Evolutionary conservation across 2,888 invertebrate genomes (phyloP).

Genomic region (Plutella xylostella): DNA sequence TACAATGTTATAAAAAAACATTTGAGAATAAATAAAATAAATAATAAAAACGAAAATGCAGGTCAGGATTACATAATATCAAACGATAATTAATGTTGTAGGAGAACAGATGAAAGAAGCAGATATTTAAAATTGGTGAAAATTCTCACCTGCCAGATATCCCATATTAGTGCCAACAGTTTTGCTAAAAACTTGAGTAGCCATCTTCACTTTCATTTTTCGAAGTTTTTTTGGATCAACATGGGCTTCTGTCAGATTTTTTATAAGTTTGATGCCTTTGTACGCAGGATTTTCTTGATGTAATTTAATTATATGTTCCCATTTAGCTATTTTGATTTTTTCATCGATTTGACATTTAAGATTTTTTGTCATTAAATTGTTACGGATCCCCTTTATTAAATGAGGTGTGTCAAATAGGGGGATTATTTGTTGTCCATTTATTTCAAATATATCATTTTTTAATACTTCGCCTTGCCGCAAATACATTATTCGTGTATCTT

Average conservation of each 20-base stretch:
- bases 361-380: slow-evolving; percentile 15
- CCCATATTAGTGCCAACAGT: slow-evolving; percentile 9
- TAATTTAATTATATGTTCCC: slow-evolving; percentile 11
- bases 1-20: too few relatives aligned
- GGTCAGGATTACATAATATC: too few relatives aligned
- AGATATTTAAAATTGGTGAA: too few relatives aligned
- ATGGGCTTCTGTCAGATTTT: slow-evolving; percentile 15
- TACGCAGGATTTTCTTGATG: slow-evolving; percentile 11
- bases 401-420: slow-evolving; percentile 16
- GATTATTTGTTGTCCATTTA: slow-evolving; percentile 10
- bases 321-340: slow-evolving; percentile 7
- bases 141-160: slow-evolving; percentile 10
- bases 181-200: slow-evolving; percentile 14
- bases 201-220: slow-evolving; percentile 15
- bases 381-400: slow-evolving; percentile 15
- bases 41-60: too few relatives aligned
- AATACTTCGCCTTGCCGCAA: slow-evolving; percentile 2
- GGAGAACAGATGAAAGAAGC: too few relatives aligned
- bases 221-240: slow-evolving; percentile 6
- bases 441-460: slow-evolving; percentile 4
- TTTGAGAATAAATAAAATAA: too few relatives aligned
- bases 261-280: slow-evolving; percentile 11
- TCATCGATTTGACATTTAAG: slow-evolving; percentile 6
- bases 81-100: too few relatives aligned
- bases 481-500: slow-evolving; percentile 9